phyloP scores from a whole-genome alignment of 2,888 invertebrate species.

The Amphimallon solstitiale region DNA sequence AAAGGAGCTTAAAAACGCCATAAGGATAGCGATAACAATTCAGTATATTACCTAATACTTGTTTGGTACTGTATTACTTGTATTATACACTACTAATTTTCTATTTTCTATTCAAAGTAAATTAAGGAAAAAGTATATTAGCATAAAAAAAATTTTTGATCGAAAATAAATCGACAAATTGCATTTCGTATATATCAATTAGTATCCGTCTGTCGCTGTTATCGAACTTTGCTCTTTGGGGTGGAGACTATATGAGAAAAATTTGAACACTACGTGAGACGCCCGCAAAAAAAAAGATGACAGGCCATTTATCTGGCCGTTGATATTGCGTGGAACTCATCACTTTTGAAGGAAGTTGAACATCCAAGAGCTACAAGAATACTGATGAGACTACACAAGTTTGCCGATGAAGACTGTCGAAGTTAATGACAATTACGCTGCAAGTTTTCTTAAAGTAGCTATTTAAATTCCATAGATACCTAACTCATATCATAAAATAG shows the following conservation, averaged over 20 bases:
- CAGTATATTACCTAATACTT: no score
- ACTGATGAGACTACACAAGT: slow-evolving; percentile 8
- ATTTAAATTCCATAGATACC: no score
- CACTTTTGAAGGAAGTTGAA: slow-evolving; percentile 1
- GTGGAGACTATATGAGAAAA: neutral
- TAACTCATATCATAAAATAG: no score
- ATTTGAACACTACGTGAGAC: neutral
- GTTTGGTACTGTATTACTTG: no score
- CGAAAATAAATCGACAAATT: no score
- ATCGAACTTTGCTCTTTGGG: neutral
- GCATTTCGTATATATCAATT: neutral
- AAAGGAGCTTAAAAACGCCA: no score
- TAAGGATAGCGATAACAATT: no score
- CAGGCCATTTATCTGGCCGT: slow-evolving; percentile 3
- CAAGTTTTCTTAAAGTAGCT: neutral
- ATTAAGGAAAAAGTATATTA: no score
- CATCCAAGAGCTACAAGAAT: neutral
- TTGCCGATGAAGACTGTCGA: neutral
- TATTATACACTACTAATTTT: no score
- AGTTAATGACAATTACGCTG: neutral
- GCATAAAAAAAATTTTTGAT: neutral
- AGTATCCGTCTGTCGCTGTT: slow-evolving; percentile 1
- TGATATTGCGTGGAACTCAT: neutral
- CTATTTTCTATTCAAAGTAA: no score
- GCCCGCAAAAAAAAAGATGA: slow-evolving; percentile 4